A percentile compares a stretch with the other conserved stretches of the same genome.
Evolutionary conservation across 2,797 vertebrate species (phyloP).

Genomic region (Neosilurus hyrtlii): DNA sequence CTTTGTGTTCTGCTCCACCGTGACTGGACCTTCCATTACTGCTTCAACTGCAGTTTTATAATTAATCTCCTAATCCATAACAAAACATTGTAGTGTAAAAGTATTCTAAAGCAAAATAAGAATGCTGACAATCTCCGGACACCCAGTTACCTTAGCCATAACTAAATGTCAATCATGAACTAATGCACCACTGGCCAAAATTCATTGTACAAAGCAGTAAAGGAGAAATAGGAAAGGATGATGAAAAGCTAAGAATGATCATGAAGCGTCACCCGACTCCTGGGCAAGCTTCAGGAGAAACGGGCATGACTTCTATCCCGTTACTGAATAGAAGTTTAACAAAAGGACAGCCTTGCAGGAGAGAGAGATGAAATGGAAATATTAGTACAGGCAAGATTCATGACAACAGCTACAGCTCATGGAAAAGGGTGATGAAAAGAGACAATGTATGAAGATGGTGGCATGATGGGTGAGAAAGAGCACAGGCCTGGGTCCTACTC

Average conservation of each 20-base stretch:
- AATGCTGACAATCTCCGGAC: neutral
- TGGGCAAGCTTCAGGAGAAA: constrained; percentile 10
- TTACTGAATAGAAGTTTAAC: constrained; percentile 63
- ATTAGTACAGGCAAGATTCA: constrained; percentile 12
- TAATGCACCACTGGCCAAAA: neutral
- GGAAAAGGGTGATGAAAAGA: neutral
- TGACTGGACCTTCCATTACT: neutral
- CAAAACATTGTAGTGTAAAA: neutral
- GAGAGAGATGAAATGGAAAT: constrained; percentile 1
- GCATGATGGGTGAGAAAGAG: constrained; percentile 56
- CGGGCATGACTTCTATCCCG: constrained; percentile 62
- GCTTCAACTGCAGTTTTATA: neutral
- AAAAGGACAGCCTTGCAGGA: constrained; percentile 21
- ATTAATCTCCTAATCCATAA: neutral
- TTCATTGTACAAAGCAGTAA: neutral
- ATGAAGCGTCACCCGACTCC: neutral
- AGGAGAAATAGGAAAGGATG: neutral
- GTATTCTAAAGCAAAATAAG: neutral
- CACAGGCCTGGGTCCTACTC: constrained; percentile 83
- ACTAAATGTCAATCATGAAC: neutral
- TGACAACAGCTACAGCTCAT: constrained; percentile 22
- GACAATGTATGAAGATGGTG: constrained; percentile 44
- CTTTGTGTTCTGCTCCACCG: neutral
- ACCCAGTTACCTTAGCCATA: constrained; percentile 10
- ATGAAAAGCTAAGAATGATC: constrained; percentile 19